Percentiles rank a stretch among this genome's conserved stretches.
Conservation (phyloP, 2,113 vertebrate genomes). For the Actinemys pallida region DNA sequence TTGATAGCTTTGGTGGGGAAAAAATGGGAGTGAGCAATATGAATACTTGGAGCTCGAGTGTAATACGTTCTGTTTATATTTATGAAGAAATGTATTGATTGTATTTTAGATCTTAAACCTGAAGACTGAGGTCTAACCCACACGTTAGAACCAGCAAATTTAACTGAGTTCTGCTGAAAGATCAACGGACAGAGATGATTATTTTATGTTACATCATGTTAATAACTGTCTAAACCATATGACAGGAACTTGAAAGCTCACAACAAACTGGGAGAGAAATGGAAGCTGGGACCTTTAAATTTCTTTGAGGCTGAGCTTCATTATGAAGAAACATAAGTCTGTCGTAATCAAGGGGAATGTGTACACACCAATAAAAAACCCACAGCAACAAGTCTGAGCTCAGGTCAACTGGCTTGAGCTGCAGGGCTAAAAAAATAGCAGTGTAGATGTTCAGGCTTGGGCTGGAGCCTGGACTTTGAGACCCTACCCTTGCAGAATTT, state of each 20-base stretch:
- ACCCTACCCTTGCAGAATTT: too few relatives aligned
- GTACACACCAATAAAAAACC: not conserved
- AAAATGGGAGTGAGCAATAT: not conserved
- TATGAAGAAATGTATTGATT: not conserved
- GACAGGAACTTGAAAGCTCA: not conserved
- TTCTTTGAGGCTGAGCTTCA: not conserved
- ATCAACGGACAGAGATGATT: not conserved
- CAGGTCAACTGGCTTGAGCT: not conserved
- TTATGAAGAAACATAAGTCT: not conserved
- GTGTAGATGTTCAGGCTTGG: not conserved
- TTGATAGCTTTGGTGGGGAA: not conserved
- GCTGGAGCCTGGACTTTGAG: not conserved
- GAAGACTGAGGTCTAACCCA: not conserved
- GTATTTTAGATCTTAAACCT: not conserved
- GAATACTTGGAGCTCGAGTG: not conserved
- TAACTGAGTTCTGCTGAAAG: not conserved
- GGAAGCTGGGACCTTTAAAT: not conserved
- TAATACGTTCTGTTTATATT: not conserved
- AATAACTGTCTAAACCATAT: not conserved
- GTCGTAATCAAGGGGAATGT: not conserved
- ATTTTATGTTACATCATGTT: not conserved
- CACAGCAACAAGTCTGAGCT: not conserved
- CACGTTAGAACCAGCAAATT: not conserved
- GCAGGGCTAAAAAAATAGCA: not conserved
- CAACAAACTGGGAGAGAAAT: not conserved